These are phyloP conservation scores for Gavialis gangeticus DNA, from an alignment of 2,113 vertebrate genomes.

Conservation along the genomic window DNA sequence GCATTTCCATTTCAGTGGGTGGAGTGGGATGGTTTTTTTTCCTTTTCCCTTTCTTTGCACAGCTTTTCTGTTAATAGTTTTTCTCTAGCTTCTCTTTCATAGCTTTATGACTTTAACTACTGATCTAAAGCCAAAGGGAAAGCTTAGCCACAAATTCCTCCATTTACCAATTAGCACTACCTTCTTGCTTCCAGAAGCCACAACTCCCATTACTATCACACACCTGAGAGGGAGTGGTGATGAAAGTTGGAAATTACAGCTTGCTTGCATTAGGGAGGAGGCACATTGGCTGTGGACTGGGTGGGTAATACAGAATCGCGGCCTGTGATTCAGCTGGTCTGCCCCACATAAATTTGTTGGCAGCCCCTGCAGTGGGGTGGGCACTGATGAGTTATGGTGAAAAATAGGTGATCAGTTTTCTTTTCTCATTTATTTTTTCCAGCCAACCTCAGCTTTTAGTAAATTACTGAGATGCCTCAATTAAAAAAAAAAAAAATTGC, in stretches of 20 bases:
- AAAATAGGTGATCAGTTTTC: neutral
- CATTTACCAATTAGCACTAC: neutral
- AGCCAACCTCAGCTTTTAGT: neutral
- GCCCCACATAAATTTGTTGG: neutral
- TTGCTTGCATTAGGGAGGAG: neutral
- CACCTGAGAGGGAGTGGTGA: neutral
- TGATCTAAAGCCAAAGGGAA: neutral
- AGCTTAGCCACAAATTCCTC: neutral
- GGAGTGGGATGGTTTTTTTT: neutral
- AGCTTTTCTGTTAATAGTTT: neutral
- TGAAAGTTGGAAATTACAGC: fast-evolving
- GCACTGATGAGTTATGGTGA: fast-evolving
- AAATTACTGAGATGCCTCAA: neutral
- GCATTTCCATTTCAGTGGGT: neutral
- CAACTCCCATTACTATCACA: neutral
- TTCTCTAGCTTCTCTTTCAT: neutral
- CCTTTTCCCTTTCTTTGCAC: neutral
- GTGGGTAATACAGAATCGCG: neutral
- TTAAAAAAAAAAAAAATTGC: neutral
- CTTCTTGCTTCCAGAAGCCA: neutral
- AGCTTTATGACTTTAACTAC: neutral
- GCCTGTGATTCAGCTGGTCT: neutral
- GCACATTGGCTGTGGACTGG: neutral
- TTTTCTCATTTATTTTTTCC: neutral
- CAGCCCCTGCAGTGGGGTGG: fast-evolving